phyloP scores from a whole-genome alignment of 2,888 invertebrate species.

The Meandrusa payeni region DNA sequence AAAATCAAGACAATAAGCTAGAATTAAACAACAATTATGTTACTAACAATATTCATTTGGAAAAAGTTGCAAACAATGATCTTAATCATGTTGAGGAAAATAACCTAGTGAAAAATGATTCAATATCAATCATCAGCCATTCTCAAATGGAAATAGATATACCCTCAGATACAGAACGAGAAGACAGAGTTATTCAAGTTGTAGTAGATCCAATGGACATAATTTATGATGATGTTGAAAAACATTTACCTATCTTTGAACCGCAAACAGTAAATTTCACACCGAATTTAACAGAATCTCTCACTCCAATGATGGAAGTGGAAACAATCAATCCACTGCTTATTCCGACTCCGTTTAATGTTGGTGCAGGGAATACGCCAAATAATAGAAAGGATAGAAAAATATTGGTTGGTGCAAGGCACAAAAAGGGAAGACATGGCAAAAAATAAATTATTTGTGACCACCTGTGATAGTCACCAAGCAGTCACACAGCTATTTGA shows the following conservation, averaged over 20 bases:
- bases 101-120: neutral
- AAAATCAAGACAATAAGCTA: no score
- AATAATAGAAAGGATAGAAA: neutral
- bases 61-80: no score
- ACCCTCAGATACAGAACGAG: neutral
- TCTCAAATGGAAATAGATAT: neutral
- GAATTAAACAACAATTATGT: no score
- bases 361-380: neutral
- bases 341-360: neutral
- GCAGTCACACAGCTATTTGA: no score
- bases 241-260: neutral
- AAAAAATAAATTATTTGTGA: slow-evolving; percentile 12
- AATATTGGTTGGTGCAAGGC: neutral
- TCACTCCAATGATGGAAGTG: neutral
- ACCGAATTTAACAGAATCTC: no score
- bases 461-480: slow-evolving; percentile 22
- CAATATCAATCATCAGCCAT: neutral
- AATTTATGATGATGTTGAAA: neutral
- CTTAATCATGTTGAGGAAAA: no score
- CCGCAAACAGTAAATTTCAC: neutral
- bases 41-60: no score
- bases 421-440: slow-evolving; percentile 26
- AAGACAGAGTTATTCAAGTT: neutral
- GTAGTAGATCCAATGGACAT: slow-evolving; percentile 8
- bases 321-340: neutral